A percentile compares a stretch with the other conserved stretches of the same genome.
Evolutionary conservation across 2,113 vertebrate species (phyloP).

Genomic region (Dasyprocta punctata): DNA sequence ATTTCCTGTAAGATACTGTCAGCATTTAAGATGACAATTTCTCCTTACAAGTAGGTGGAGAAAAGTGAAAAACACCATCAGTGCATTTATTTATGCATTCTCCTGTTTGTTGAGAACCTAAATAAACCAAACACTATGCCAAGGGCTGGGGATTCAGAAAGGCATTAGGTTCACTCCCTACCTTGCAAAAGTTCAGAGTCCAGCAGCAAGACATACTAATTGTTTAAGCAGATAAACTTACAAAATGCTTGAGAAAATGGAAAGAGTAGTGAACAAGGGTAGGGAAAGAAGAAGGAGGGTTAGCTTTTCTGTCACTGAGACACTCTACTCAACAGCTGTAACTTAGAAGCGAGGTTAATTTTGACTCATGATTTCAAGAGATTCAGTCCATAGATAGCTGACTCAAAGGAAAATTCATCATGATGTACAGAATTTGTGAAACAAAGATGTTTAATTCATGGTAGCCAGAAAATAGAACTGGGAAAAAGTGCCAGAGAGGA

Average conservation of each 20-base stretch:
- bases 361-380: neutral
- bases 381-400: neutral
- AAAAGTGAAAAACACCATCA: neutral
- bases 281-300: neutral
- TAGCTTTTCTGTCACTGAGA: neutral
- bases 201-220: neutral
- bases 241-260: neutral
- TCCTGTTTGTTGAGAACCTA: neutral
- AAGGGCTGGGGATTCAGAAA: neutral
- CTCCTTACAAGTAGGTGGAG: neutral
- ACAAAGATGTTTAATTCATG: neutral
- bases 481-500: neutral
- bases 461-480: neutral
- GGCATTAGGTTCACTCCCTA: neutral
- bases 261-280: neutral
- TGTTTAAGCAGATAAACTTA: neutral
- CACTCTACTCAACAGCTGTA: neutral
- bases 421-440: neutral
- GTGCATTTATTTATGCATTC: neutral
- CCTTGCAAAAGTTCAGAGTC: neutral
- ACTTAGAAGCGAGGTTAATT: neutral
- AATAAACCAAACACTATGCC: neutral
- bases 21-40: neutral
- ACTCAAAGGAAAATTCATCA: neutral
- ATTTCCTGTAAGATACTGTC: neutral